Base-by-base conservation (phyloP, 2,888 invertebrate species). In the Creontiades dilutus region DNA sequence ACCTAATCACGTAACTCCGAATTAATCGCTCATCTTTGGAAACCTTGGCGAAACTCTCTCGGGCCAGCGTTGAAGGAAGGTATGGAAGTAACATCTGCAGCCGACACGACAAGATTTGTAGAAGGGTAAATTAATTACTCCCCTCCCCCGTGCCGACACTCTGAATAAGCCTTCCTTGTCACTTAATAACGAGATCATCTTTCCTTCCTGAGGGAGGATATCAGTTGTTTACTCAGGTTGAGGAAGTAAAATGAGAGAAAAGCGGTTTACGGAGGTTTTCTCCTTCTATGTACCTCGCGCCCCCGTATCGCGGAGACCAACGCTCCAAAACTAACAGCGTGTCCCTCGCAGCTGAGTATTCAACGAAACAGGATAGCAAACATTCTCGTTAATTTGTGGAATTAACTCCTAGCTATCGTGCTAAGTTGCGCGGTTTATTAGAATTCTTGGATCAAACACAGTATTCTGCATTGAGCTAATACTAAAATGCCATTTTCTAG, bases 161-260 rank as follows among this genome's bases (percentile, higher is more conserved):
- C 47, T 78, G 78, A 78, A 78, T 78, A 47, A 78, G 78, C 78
- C 78, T 78, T 47, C 78, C 78, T 78, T 78, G 78, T 78, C 78
- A 78, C 78, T 78, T 78, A 78, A 78, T 78, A 78, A 78, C 78
- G 78, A 46, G 78, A 78, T 78, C 78, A 78, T 47, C 78, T 78
- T 47, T 47, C 78, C 46, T 78, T 47, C 78, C 47, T 46, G 46
- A 52, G 16, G 57, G 61, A 19, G 68, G 78, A 78, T 78, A 78
- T 78, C 78, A 78, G 78, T 78, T 78, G 78, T 78, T 78, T 78
- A 78, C 78, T 78, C 78, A 78, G 78, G 68, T 68, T 68, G 68
- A 12, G 47, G 78, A 46, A 78, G 78, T 78, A 47, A 78, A 78
- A 78, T 78, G 78, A 78, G 78, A 78, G 78, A 78, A 78, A 78